A percentile compares a stretch with the other conserved stretches of the same genome.
Conservation (phyloP, 1,140 invertebrate species). For the Caerostris darwini region DNA sequence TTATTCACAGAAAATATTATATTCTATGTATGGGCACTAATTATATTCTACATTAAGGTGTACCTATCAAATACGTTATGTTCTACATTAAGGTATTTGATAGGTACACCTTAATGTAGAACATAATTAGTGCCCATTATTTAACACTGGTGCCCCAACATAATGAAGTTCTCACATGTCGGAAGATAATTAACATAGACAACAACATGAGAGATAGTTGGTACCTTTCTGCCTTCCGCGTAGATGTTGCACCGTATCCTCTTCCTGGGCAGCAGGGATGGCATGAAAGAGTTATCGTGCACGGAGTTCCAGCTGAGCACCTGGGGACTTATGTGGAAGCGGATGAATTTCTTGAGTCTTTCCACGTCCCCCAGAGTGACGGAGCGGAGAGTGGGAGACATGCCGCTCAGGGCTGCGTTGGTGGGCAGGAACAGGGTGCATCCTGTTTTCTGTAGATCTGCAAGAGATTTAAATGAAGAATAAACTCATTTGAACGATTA, state of each 20-base stretch:
- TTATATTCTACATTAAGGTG: too few relatives aligned
- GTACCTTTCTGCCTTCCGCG: conserved; percentile 58
- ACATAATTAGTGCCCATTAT: too few relatives aligned
- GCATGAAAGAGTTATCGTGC: conserved; percentile 42
- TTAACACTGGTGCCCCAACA: too few relatives aligned
- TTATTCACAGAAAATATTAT: too few relatives aligned
- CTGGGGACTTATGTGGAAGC: conserved; percentile 54
- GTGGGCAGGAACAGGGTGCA: conserved; percentile 69
- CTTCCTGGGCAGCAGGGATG: conserved; percentile 51
- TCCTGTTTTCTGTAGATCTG: conserved; percentile 8
- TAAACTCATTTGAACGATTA: too few relatives aligned
- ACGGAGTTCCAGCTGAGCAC: conserved; percentile 35
- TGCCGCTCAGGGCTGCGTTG: conserved; percentile 10
- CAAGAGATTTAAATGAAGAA: background rate
- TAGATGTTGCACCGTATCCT: conserved; percentile 64
- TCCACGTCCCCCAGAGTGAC: conserved; percentile 3
- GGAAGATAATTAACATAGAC: too few relatives aligned
- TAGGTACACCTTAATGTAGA: too few relatives aligned
- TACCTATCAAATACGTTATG: too few relatives aligned
- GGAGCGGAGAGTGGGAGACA: conserved; percentile 56
- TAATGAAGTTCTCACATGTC: too few relatives aligned
- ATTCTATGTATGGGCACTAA: too few relatives aligned
- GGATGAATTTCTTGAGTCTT: conserved; percentile 61
- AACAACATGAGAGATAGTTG: background rate
- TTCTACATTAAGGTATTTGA: too few relatives aligned